Evolutionary conservation across 2,797 vertebrate genomes (phyloP).

Genomic region (Lepilemur ruficaudatus): DNA sequence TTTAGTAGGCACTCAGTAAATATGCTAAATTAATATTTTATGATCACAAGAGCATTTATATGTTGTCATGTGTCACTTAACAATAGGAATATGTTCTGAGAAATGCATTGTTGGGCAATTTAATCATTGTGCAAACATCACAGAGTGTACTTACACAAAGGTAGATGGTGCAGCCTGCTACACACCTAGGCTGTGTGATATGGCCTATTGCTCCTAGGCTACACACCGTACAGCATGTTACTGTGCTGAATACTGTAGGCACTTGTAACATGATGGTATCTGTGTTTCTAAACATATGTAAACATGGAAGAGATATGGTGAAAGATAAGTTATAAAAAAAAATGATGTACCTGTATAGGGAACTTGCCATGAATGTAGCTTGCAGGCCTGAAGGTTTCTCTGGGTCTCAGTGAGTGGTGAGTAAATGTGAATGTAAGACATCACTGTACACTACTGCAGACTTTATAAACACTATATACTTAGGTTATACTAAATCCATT

Average conservation of each 20-base stretch:
- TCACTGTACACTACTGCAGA: neutral
- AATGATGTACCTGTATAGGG: no score
- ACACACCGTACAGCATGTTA: neutral
- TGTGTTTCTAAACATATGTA: neutral
- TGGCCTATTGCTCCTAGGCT: neutral
- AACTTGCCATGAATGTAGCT: no score
- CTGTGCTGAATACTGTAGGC: no score
- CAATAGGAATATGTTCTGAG: neutral
- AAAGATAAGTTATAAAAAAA: neutral
- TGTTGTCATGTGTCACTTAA: neutral
- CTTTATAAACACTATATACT: neutral
- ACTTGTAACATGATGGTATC: neutral
- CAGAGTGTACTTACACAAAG: neutral
- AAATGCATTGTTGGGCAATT: neutral
- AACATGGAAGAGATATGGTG: neutral
- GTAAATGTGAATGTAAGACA: no score
- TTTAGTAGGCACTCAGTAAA: neutral
- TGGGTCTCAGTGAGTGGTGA: no score
- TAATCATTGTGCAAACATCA: neutral
- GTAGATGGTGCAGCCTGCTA: neutral
- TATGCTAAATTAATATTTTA: neutral
- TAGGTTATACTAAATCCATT: neutral
- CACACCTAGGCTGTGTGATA: neutral
- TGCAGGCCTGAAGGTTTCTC: neutral
- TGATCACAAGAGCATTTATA: neutral